Percentiles rank a stretch among this genome's conserved stretches.
These are phyloP conservation scores for Ataeniobius toweri DNA, from an alignment of 2,797 vertebrate genomes.

Conservation along the genomic window DNA sequence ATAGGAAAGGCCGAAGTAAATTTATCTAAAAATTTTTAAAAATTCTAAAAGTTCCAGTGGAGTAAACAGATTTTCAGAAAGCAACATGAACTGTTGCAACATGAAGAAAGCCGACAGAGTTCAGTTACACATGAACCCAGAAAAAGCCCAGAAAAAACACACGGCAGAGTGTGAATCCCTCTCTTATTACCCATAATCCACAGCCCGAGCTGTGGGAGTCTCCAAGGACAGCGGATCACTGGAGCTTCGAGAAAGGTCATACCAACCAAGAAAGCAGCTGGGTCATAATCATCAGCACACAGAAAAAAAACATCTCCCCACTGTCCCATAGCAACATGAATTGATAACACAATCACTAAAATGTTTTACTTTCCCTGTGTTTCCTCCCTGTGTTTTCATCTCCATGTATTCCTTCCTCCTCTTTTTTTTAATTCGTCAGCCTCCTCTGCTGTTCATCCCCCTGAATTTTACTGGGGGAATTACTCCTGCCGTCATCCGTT, in stretches of 20 bases:
- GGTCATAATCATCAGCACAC: slow-evolving; percentile 14
- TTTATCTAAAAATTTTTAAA: not conserved
- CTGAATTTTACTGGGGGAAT: not conserved
- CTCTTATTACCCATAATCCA: slow-evolving; percentile 68
- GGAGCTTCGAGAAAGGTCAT: slow-evolving; percentile 65
- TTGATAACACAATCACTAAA: slow-evolving; percentile 18
- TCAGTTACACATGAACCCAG: not conserved
- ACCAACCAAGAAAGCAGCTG: slow-evolving; percentile 37
- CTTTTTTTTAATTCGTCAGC: not conserved
- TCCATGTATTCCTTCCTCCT: not conserved
- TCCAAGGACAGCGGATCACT: slow-evolving; percentile 53
- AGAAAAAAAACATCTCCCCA: not conserved
- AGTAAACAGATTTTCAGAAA: not conserved
- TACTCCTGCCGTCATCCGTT: not conserved
- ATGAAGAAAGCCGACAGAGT: not conserved
- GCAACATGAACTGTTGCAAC: not conserved
- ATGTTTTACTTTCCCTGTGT: not conserved
- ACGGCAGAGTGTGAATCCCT: slow-evolving; percentile 38
- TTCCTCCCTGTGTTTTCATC: not conserved
- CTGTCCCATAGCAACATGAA: slow-evolving; percentile 16
- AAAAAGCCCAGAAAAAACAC: not conserved
- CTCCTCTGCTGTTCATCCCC: not conserved
- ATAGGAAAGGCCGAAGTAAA: not conserved
- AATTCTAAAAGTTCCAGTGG: not conserved
- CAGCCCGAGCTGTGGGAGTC: slow-evolving; percentile 49